A percentile compares a stretch with the other conserved stretches of the same genome.
These are phyloP conservation scores for Salpingus planirostris DNA, from an alignment of 2,888 invertebrate genomes.

Conservation along the genomic window DNA sequence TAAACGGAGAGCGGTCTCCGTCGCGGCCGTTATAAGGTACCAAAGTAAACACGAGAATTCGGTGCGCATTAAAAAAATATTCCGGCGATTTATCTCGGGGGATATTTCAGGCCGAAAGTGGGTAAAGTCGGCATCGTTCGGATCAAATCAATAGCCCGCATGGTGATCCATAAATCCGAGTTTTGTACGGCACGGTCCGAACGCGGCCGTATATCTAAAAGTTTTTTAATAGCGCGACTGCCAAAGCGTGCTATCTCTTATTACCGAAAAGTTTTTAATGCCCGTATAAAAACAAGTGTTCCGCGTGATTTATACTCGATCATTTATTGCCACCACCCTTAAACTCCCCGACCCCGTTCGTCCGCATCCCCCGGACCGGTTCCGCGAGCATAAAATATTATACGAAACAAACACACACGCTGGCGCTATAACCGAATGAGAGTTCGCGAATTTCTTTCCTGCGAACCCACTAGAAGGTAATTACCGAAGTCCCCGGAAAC, in stretches of 20 bases:
- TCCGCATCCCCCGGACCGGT: too few species aligned
- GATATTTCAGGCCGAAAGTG: too few species aligned
- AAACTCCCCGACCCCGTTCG: too few species aligned
- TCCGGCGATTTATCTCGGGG: conserved; percentile 17
- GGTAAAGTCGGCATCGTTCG: conserved; percentile 25
- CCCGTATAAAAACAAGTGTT: conserved; percentile 26
- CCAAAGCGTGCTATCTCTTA: conserved; percentile 28
- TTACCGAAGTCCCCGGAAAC: too few species aligned
- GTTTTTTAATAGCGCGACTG: conserved; percentile 37
- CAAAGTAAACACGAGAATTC: conserved; percentile 9
- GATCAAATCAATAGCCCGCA: conserved; percentile 34
- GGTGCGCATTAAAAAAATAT: conserved; percentile 8
- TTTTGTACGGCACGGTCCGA: conserved; percentile 25
- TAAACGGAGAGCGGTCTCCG: conserved; percentile 13
- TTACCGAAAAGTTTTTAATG: conserved; percentile 30
- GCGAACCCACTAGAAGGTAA: too few species aligned
- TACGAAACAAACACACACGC: neutral
- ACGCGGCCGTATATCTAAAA: conserved; percentile 33
- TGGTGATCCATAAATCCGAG: conserved; percentile 30
- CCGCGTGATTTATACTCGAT: conserved; percentile 21
- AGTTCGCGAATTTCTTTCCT: too few species aligned
- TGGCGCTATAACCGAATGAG: too few species aligned
- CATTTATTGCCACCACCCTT: conserved; percentile 22
- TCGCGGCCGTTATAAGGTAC: too few species aligned
- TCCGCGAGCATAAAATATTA: neutral